A percentile compares a stretch with the other conserved stretches of the same genome.
These are phyloP conservation scores for Parasteatoda tepidariorum DNA, from an alignment of 1,140 invertebrate species.

Conservation along the genomic window DNA sequence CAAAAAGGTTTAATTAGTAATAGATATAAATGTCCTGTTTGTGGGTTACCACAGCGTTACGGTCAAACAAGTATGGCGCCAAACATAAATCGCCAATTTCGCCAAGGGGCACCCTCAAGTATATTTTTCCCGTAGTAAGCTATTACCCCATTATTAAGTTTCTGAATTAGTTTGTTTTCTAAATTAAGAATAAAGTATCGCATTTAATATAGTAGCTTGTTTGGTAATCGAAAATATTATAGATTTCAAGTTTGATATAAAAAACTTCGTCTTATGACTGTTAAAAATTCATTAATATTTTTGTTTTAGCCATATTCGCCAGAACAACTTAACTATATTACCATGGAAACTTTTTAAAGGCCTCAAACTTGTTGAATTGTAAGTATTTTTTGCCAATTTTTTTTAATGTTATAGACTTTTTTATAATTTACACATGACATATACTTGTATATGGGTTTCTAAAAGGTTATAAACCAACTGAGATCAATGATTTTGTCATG, in stretches of 20 bases:
- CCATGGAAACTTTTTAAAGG: slow-evolving; percentile 24
- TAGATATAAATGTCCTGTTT: too few species aligned
- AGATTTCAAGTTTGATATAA: not conserved
- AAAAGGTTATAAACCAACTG: not conserved
- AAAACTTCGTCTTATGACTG: not conserved
- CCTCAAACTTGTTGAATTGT: slow-evolving; percentile 20
- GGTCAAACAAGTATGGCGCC: too few species aligned
- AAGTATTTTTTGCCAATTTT: not conserved
- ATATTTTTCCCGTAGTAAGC: not conserved
- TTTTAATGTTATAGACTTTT: too few species aligned
- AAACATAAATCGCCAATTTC: too few species aligned
- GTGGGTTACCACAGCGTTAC: too few species aligned
- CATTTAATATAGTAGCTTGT: not conserved
- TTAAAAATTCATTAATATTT: not conserved
- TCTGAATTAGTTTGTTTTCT: not conserved
- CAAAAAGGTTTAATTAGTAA: not conserved
- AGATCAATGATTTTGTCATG: not conserved
- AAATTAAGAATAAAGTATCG: not conserved
- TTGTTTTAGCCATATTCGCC: slow-evolving; percentile 33
- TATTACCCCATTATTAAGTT: not conserved
- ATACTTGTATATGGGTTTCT: not conserved
- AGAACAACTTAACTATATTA: not conserved
- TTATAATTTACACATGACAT: too few species aligned
- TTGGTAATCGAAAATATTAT: not conserved
- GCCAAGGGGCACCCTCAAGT: too few species aligned